These are phyloP conservation scores for Paelopatides confundens DNA, from an alignment of 53 echinoderm and acorn worm genomes.

Conservation along the genomic window DNA sequence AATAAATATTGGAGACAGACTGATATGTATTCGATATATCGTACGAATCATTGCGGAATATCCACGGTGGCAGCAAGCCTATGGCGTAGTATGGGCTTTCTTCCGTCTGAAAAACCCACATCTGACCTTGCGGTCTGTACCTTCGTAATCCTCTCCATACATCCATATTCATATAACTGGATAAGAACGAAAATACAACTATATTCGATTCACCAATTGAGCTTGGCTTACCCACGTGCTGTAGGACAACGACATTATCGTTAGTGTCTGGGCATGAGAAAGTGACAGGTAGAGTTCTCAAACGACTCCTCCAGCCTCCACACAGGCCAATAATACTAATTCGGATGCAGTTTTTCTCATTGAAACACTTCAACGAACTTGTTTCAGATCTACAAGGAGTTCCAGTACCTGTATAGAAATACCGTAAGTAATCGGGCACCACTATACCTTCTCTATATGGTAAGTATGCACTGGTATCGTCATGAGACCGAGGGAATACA, in stretches of 20 bases:
- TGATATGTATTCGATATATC: slow-evolving; percentile 33
- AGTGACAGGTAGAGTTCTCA: neutral
- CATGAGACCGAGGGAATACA: no score
- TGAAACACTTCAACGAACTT: neutral
- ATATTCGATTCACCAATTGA: slow-evolving; percentile 1
- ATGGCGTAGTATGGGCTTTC: slow-evolving; percentile 19
- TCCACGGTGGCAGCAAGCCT: neutral
- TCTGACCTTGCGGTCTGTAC: slow-evolving; percentile 5
- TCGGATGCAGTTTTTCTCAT: neutral
- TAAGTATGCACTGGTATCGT: no score
- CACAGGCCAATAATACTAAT: slow-evolving; percentile 12
- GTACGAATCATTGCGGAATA: slow-evolving; percentile 20
- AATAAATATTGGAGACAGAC: neutral
- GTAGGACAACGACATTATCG: neutral
- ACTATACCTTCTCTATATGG: no score
- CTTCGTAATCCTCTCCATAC: neutral
- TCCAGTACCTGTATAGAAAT: neutral
- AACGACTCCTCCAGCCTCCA: neutral
- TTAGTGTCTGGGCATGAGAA: neutral
- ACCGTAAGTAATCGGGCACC: no score
- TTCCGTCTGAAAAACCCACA: slow-evolving; percentile 35
- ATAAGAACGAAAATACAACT: slow-evolving; percentile 18
- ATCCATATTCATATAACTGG: slow-evolving; percentile 5
- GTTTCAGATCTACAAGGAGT: neutral
- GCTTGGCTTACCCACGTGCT: neutral